Conservation (phyloP, 2,113 vertebrate genomes). For the Peromyscus maniculatus region DNA sequence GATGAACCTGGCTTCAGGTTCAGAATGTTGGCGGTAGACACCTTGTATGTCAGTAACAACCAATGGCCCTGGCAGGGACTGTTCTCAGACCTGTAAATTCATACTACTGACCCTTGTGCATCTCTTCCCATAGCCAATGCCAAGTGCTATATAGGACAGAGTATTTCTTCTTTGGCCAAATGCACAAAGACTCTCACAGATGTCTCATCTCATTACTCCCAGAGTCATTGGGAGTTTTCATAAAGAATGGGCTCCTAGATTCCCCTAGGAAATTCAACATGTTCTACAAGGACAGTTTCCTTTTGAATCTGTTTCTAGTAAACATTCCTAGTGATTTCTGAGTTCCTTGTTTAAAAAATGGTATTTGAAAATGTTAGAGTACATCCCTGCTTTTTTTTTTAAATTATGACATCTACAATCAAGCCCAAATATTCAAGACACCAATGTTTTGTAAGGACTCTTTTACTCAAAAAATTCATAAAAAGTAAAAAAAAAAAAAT, state of each 20-base stretch:
- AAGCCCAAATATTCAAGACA: background rate
- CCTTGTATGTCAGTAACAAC: background rate
- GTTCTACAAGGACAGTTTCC: background rate
- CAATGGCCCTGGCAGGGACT: rapidly evolving
- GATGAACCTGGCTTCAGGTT: background rate
- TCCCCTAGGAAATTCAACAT: background rate
- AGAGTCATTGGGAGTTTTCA: background rate
- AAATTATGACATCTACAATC: slow-evolving; percentile 1
- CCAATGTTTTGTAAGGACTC: background rate
- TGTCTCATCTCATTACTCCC: background rate
- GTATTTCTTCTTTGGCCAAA: background rate
- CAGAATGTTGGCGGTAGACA: background rate
- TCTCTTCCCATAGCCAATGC: background rate
- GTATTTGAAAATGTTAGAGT: background rate
- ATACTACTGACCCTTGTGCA: background rate
- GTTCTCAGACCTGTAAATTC: background rate
- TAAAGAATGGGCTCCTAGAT: background rate
- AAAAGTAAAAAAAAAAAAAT: background rate
- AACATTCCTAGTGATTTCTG: background rate
- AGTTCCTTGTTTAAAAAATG: slow-evolving; percentile 19
- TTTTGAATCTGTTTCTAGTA: background rate
- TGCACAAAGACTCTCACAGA: background rate
- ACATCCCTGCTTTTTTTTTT: background rate
- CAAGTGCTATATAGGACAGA: background rate
- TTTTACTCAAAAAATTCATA: background rate